Conservation (phyloP, 2,113 vertebrate genomes). For the Oreochromis spilurus region DNA sequence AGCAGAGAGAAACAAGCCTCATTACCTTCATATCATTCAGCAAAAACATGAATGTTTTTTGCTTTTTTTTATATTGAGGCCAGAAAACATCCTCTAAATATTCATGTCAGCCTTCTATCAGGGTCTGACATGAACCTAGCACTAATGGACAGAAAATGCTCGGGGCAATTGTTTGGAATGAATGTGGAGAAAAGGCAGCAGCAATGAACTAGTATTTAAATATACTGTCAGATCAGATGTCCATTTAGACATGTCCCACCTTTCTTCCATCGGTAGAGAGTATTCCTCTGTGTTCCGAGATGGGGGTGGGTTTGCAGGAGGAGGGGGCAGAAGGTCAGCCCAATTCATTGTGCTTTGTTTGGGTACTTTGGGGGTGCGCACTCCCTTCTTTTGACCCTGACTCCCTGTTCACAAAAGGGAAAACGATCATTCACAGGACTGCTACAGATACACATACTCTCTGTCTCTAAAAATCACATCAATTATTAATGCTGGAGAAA, state of each 20-base stretch:
- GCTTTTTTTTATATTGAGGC: not conserved
- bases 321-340: slow-evolving; percentile 93
- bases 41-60: slow-evolving; percentile 7
- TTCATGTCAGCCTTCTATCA: slow-evolving; percentile 51
- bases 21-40: slow-evolving; percentile 45
- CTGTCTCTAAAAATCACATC: slow-evolving; percentile 12
- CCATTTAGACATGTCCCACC: slow-evolving; percentile 71
- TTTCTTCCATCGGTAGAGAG: slow-evolving; percentile 82
- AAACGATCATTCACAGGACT: slow-evolving; percentile 20
- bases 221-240: slow-evolving; percentile 1
- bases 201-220: not conserved
- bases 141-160: slow-evolving; percentile 37
- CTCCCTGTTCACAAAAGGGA: slow-evolving; percentile 77
- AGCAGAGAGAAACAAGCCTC: slow-evolving; percentile 29
- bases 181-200: not conserved
- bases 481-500: slow-evolving; percentile 36
- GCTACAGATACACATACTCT: not conserved
- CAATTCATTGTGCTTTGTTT: slow-evolving; percentile 96
- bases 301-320: slow-evolving; percentile 90
- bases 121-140: slow-evolving; percentile 25
- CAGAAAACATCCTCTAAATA: slow-evolving; percentile 47
- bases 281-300: slow-evolving; percentile 86
- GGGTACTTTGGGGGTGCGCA: slow-evolving; percentile 85
- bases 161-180: slow-evolving; percentile 1
- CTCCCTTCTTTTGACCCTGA: slow-evolving; percentile 95